Conservation (phyloP, 2,797 vertebrate species). For the Danio kyathit region DNA sequence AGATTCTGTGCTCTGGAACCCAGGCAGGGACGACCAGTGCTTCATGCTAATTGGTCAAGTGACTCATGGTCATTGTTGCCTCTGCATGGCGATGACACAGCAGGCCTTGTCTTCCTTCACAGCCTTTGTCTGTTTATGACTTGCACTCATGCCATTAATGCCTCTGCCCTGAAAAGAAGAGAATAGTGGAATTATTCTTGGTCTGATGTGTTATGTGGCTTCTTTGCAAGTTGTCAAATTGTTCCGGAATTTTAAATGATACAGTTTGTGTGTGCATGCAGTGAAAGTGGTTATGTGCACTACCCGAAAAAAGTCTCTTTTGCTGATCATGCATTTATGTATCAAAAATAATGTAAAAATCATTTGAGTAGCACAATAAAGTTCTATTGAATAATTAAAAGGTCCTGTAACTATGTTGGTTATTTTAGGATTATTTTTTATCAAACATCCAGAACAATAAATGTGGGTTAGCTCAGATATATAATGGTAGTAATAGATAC, state of each 20-base stretch:
- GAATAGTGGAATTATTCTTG: slow-evolving; percentile 39
- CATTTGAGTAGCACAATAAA: too few species aligned
- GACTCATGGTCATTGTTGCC: slow-evolving; percentile 57
- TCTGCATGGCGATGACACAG: slow-evolving; percentile 48
- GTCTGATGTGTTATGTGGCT: background rate
- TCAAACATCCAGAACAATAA: too few species aligned
- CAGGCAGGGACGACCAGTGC: background rate
- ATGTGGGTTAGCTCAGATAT: too few species aligned
- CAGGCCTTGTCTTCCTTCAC: slow-evolving; percentile 58
- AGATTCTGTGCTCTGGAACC: slow-evolving; percentile 41
- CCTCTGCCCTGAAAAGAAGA: slow-evolving; percentile 20
- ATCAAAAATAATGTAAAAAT: background rate
- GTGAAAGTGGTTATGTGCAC: background rate
- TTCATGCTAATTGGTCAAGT: slow-evolving; percentile 44
- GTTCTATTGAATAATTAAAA: too few species aligned
- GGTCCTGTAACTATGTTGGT: too few species aligned
- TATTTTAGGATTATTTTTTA: too few species aligned
- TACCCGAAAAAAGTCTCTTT: background rate
- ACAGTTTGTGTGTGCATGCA: background rate
- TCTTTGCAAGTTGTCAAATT: background rate
- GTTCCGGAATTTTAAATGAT: background rate
- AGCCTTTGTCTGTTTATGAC: slow-evolving; percentile 51
- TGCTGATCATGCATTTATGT: background rate
- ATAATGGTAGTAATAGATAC: too few species aligned
- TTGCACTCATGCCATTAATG: slow-evolving; percentile 38